Evolutionary conservation across 2,797 vertebrate species (phyloP), one percentile per base, ranked within the genome.

Genomic region (Typhlichthys eigenmanni): DNA sequence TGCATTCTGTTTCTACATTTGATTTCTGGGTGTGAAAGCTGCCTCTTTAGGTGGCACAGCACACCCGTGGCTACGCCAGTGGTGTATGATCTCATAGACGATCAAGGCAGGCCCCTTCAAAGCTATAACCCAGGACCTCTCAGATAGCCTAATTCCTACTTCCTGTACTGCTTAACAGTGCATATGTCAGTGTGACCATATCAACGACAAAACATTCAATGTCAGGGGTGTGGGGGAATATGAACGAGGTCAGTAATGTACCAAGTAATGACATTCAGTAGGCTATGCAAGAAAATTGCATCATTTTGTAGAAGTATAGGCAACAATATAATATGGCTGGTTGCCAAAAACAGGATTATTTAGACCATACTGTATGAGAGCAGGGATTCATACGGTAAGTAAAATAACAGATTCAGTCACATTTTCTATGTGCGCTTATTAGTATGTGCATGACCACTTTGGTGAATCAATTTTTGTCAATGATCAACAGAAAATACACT

Each of bases 251-350:
- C 16, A 62, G 34, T 38, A 59, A 43, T 54, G 29, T 13, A 48
- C 32, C 52, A 5, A 6, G 16, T 8, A 10, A 13, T 48, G 29
- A 10, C 0, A 0, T 6, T 59, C 38, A 29, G n/a, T 55, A 63
- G 43, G 59, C 50, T 47, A 64, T 29, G 24, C 24, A 3, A 29
- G 24, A 29, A 29, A 29, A 29, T 5, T 10, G 17, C 45, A n/a
- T 49, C 4, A 17, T 17, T 68, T 11, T 34, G 4, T 45, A 12
- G 38, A 34, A 43, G 54, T 43, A 29, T 4, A 43, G 6, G 13
- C 5, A 10, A 63, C 13, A 60, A 2, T 7, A 62, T 4, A 50
- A 58, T 54, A 62, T 58, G 16, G 48, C 55, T 58, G 55, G 58
- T 50, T 0, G 4, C 19, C 49, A n/a, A 60, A 7, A 29, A 60